These are phyloP conservation scores for Ooceraea biroi DNA, from an alignment of 1,140 invertebrate species.

Conservation along the genomic window DNA sequence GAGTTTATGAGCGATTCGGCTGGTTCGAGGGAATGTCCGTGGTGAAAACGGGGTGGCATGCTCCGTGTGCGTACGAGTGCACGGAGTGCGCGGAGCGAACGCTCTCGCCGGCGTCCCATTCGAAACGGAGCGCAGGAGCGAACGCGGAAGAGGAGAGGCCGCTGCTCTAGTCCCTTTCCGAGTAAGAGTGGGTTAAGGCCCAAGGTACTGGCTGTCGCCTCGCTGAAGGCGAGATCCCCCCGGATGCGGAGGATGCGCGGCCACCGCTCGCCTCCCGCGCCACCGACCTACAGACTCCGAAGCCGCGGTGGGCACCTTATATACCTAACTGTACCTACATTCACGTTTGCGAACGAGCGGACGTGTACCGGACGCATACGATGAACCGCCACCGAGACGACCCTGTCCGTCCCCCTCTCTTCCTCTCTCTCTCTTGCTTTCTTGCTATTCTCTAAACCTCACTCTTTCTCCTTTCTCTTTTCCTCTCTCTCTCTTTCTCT, in stretches of 20 bases:
- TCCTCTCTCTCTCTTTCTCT: neutral
- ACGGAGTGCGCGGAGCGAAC: too few relatives aligned
- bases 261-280: constrained; percentile 72
- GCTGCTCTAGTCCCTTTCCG: constrained; percentile 82
- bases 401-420: constrained; percentile 26
- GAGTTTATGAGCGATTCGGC: neutral
- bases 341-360: constrained; percentile 73
- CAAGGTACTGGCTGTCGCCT: constrained; percentile 83
- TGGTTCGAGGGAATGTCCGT: neutral
- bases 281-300: constrained; percentile 83
- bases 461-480: neutral
- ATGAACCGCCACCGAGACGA: constrained; percentile 47
- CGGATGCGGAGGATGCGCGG: constrained; percentile 78
- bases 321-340: constrained; percentile 83
- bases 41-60: constrained; percentile 11
- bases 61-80: constrained; percentile 26
- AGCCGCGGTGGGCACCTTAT: constrained; percentile 80
- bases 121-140: constrained; percentile 34
- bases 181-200: constrained; percentile 85
- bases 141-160: constrained; percentile 77
- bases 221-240: constrained; percentile 77
- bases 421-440: neutral
- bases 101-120: neutral
- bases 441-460: too few relatives aligned
- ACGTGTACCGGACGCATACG: constrained; percentile 71